Base-by-base conservation (phyloP, 2,113 vertebrate species). In the Nerophis lumbriciformis region DNA sequence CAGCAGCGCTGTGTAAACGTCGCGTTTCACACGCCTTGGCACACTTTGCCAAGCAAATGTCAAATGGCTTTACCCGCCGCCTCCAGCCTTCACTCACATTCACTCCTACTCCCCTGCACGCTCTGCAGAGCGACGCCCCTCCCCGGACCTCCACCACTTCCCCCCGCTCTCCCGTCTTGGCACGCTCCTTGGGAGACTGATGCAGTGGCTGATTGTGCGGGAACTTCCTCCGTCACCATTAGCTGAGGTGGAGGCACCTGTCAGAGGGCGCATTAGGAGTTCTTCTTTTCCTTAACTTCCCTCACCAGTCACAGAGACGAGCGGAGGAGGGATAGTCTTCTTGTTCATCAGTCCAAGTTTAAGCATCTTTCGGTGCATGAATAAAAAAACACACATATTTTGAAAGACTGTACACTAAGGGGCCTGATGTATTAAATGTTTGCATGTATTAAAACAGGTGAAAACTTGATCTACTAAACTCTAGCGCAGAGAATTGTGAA, bases 141-240 rank as follows among this genome's bases (percentile, higher is more conserved):
- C 51, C 28, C 6, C 42, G 11, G 12, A 39, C 10, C 51, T 53
- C 51, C 51, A 16, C 53, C 13, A 53, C 1, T 15, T 16, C 11
- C 12, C 21, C 19, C 38, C 16, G 13, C 21, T 10, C 54, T 48
- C 55, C 47, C 59, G 19, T 57, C 38, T 21, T 47, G 54, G 48
- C 51, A 42, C 66, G 51, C 65, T 60, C 55, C 55, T 63, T 36
- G 51, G 64, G 66, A 90, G 85, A 89, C 81, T 79, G 86, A 89
- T 86, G 87, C 71, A 83, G 72, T 75, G 68, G 72, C 80, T 90
- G 79, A 85, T 88, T 87, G 84, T 77, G 80, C 70, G 69, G 78
- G 87, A 87, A 85, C 83, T 86, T 84, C 80, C 78, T 89, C 86
- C 87, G 83, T 89, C 85, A 89, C 88, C 77, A 77, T 90, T 86